Percentiles rank a stretch among this genome's conserved stretches.
phyloP scores from a whole-genome alignment of 2,888 invertebrate genomes.

The Autographa pulchrina region DNA sequence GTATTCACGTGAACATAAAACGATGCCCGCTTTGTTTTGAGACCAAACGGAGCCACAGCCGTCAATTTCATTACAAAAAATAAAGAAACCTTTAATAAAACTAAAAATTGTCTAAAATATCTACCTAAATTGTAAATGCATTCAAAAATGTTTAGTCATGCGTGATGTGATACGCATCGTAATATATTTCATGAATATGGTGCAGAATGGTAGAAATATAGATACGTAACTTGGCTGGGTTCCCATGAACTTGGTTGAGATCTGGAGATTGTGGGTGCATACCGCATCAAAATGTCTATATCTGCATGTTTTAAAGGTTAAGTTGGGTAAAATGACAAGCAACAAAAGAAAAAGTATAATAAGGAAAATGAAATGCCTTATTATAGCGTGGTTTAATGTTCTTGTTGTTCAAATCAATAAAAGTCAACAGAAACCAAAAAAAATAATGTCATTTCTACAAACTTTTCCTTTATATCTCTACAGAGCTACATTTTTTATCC shows the following conservation, averaged over 20 bases:
- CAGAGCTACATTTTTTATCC: too few relatives aligned
- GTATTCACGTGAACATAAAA: too few relatives aligned
- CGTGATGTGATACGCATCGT: conserved; percentile 4
- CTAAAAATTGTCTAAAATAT: not conserved
- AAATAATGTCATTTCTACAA: too few relatives aligned
- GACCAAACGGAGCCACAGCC: too few relatives aligned
- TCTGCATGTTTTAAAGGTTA: not conserved
- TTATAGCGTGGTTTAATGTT: too few relatives aligned
- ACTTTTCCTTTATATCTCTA: too few relatives aligned
- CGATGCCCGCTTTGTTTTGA: too few relatives aligned
- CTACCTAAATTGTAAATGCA: not conserved
- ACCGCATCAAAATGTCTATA: not conserved
- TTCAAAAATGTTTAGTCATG: not conserved
- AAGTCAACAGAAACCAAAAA: too few relatives aligned
- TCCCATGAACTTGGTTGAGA: not conserved
- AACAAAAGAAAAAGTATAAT: not conserved
- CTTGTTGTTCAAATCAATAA: too few relatives aligned
- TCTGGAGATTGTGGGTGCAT: not conserved
- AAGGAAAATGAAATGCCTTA: too few relatives aligned
- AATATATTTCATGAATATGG: conserved; percentile 3
- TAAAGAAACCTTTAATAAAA: not conserved
- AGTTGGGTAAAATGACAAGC: not conserved
- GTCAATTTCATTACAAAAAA: too few relatives aligned
- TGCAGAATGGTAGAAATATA: conserved; percentile 4
- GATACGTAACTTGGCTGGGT: not conserved